Percentiles rank a stretch among this genome's conserved stretches.
These are phyloP conservation scores for Rhopalosiphum maidis DNA, from an alignment of 1,140 invertebrate genomes.

Conservation along the genomic window DNA sequence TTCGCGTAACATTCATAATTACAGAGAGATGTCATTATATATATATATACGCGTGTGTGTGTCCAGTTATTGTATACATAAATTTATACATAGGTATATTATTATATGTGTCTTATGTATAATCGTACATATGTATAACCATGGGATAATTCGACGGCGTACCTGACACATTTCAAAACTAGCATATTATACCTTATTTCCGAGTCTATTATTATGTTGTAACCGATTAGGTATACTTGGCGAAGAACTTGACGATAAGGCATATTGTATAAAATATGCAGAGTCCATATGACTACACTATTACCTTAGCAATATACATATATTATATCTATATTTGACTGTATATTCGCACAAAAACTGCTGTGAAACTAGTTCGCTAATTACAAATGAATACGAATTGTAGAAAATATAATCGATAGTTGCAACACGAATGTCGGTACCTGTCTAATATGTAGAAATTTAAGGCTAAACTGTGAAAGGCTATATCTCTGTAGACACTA, in stretches of 20 bases:
- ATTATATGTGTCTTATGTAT: neutral
- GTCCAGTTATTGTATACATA: neutral
- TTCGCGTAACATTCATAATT: neutral
- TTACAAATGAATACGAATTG: neutral
- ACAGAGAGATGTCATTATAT: neutral
- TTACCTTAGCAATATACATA: neutral
- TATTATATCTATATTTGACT: neutral
- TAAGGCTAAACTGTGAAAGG: neutral
- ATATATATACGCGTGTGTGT: neutral
- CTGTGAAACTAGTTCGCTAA: neutral
- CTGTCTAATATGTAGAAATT: neutral
- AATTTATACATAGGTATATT: too few relatives aligned
- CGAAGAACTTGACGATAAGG: neutral
- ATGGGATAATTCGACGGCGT: neutral
- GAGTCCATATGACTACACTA: neutral
- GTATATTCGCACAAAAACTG: neutral
- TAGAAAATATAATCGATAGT: neutral
- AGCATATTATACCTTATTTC: neutral
- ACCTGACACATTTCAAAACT: neutral
- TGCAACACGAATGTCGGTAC: neutral
- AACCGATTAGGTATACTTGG: neutral
- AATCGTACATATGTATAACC: neutral
- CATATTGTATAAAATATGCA: neutral
- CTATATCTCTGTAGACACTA: neutral
- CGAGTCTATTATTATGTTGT: neutral